phyloP scores from a whole-genome alignment of 2,113 vertebrate genomes.

The Dermatemys mawii region DNA sequence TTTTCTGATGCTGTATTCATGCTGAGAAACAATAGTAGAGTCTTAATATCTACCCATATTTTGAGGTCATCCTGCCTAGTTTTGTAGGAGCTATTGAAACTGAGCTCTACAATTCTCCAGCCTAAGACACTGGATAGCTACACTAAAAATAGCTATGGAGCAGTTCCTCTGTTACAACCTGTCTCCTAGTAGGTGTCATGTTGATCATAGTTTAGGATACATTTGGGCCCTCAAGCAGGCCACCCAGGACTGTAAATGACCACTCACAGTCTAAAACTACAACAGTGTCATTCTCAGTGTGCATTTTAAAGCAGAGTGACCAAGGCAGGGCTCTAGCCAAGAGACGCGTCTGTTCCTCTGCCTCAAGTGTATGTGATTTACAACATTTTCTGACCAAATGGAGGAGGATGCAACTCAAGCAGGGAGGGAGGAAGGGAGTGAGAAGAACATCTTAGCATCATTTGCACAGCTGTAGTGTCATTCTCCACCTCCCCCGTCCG shows the following conservation, averaged over 20 bases:
- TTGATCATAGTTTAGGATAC: constrained; percentile 45
- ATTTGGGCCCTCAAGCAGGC: background rate
- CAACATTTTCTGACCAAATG: background rate
- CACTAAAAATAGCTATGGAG: constrained; percentile 43
- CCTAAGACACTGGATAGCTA: constrained; percentile 52
- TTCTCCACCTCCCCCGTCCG: background rate
- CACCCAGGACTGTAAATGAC: background rate
- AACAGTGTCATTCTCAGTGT: constrained; percentile 9
- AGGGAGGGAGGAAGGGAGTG: background rate
- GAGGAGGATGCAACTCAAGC: background rate
- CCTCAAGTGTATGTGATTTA: background rate
- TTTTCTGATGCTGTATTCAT: background rate
- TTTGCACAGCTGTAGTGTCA: constrained; percentile 36
- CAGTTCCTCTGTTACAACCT: constrained; percentile 54
- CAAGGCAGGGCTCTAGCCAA: constrained; percentile 34
- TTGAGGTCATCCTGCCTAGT: constrained; percentile 32
- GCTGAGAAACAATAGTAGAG: background rate
- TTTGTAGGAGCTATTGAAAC: constrained; percentile 50
- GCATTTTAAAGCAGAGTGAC: constrained; percentile 3
- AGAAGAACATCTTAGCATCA: constrained; percentile 10
- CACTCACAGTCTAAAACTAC: constrained; percentile 20
- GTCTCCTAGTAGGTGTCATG: constrained; percentile 36
- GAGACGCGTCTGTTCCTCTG: constrained; percentile 23
- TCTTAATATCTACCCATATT: constrained; percentile 27
- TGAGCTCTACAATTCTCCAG: constrained; percentile 56